Conservation (phyloP, 1,140 invertebrate species). For the Dinoponera quadriceps region DNA sequence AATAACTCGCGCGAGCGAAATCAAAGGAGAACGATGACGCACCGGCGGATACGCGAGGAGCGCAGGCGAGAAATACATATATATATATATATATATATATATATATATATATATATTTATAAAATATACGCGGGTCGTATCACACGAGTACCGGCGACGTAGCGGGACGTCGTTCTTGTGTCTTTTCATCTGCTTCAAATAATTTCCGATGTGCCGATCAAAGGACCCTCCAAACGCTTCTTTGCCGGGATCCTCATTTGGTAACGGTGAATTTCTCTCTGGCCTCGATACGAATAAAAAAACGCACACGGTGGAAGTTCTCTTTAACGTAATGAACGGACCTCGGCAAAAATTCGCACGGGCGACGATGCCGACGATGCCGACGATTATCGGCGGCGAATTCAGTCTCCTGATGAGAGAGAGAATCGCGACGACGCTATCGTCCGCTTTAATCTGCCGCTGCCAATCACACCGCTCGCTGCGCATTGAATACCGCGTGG, state of each 20-base stretch:
- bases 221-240: slow-evolving; percentile 14
- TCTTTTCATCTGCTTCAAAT: slow-evolving; percentile 10
- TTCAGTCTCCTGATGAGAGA: not conserved
- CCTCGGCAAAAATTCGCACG: slow-evolving; percentile 21
- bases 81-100: no score
- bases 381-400: slow-evolving; percentile 10
- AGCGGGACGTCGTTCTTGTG: not conserved
- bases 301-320: not conserved
- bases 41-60: not conserved
- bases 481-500: slow-evolving; percentile 10
- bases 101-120: no score
- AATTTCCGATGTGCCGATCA: slow-evolving; percentile 29
- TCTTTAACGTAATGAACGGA: not conserved
- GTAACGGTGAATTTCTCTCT: not conserved
- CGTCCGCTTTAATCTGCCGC: slow-evolving; percentile 41
- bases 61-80: slow-evolving; percentile 3
- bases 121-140: not conserved
- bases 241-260: not conserved
- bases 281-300: not conserved
- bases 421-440: slow-evolving; percentile 21
- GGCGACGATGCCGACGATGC: not conserved
- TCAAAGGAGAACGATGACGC: not conserved
- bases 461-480: slow-evolving; percentile 35
- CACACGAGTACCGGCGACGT: not conserved
- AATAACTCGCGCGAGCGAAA: slow-evolving; percentile 27